Conservation (phyloP, 2,113 vertebrate species). For the Recurvirostra avosetta region DNA sequence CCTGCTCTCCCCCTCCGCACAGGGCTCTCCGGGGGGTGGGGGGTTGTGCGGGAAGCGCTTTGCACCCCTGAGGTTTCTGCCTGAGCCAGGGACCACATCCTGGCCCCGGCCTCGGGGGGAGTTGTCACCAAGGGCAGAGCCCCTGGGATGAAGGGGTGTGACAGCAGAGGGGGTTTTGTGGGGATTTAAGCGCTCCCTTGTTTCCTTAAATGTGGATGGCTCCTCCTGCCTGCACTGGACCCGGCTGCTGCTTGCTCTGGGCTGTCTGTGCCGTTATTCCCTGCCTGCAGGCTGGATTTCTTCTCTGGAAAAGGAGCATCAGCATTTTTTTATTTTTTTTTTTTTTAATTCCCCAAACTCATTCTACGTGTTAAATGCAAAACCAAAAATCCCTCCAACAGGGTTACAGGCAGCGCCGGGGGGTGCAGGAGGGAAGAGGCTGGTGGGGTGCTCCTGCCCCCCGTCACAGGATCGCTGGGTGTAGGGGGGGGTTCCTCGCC, state of each 20-base stretch:
- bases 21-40: neutral
- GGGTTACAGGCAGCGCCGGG: neutral
- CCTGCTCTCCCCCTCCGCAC: neutral
- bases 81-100: neutral
- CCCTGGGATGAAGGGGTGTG: neutral
- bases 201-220: neutral
- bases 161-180: neutral
- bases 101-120: neutral
- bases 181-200: neutral
- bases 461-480: neutral
- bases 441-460: neutral
- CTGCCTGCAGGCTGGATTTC: neutral
- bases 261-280: neutral
- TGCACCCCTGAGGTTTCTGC: neutral
- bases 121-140: neutral
- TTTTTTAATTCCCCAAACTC: neutral
- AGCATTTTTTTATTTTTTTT: neutral
- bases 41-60: neutral
- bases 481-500: neutral
- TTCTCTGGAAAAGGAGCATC: neutral
- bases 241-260: neutral
- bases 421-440: neutral
- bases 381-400: accelerated
- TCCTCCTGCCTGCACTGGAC: neutral
- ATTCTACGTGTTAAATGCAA: neutral